phyloP scores from a whole-genome alignment of 2,113 vertebrate genomes.

The Malaclemys terrapin region DNA sequence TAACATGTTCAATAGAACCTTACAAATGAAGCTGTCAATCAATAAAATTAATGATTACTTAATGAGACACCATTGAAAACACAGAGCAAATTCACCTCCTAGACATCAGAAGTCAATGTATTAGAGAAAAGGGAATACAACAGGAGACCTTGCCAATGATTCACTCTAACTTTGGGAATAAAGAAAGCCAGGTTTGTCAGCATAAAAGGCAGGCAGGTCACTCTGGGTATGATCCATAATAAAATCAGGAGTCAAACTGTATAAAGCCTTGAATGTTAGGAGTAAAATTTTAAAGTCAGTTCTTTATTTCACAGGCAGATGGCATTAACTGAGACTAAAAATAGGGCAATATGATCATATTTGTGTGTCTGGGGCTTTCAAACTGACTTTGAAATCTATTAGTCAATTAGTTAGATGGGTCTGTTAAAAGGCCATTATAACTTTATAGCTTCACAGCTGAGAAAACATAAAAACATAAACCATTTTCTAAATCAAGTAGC shows the following conservation, averaged over 20 bases:
- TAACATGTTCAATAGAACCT: neutral
- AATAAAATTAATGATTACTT: slow-evolving; percentile 4
- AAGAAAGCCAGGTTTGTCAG: neutral
- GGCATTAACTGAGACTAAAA: neutral
- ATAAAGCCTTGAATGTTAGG: neutral
- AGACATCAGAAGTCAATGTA: neutral
- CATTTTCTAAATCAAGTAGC: neutral
- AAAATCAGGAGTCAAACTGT: neutral
- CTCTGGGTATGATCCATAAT: neutral
- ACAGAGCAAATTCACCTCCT: neutral
- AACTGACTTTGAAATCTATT: neutral
- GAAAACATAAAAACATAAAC: neutral
- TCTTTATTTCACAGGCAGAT: slow-evolving; percentile 39
- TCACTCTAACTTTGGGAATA: neutral
- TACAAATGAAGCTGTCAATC: neutral
- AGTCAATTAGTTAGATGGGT: neutral
- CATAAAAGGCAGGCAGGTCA: neutral
- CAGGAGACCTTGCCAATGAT: neutral
- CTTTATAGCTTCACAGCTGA: neutral
- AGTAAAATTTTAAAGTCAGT: slow-evolving; percentile 5
- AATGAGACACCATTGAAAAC: slow-evolving; percentile 6
- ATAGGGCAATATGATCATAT: neutral
- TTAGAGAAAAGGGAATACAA: neutral
- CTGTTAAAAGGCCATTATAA: neutral
- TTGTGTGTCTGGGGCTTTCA: neutral